Evolutionary conservation across 2,113 vertebrate species (phyloP), one percentile per base, ranked within the genome.

Genomic region (Sarotherodon lohbergeri): DNA sequence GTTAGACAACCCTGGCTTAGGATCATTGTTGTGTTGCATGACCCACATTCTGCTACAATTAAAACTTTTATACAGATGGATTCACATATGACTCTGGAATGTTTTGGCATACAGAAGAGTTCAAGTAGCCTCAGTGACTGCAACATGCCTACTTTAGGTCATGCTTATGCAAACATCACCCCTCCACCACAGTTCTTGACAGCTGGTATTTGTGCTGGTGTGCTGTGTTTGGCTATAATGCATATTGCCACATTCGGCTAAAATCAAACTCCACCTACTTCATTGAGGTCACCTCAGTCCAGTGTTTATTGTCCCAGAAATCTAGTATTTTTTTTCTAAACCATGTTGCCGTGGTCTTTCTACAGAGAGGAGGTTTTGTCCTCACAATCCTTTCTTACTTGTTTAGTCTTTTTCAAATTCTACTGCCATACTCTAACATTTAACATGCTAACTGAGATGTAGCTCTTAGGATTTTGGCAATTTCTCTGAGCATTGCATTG

Each of bases 51-150:
- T 27, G 41, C 22, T 11, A 48, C 0, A 17, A 17, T 2, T 27
- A 27, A 3, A 73, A 0, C 1, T 9, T 0, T 1, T 43, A 22
- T 24, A 46, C 22, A 73, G 22, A 2, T 46, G 68, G 13, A 43
- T 43, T 73, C 68, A 46, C 41, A 16, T 46, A 46, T 46, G 22
- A 46, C 41, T 43, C 39, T 43, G 3, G 39, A 43, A 71, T 16
- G 3, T 16, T 73, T 73, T 73, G 68, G 22, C 41, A 73, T 46
- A 46, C 3, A 27, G 68, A 27, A 17, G 13, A 46, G 41, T 46
- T 27, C 13, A 27, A 13, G 22, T 46, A 27, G 22, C 27, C 11
- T 56, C 11, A 56, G 14, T 73, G 13, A 73, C 39, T 27, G 29
- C 5, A n/a, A 43, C 39, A n/a, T 36, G 1, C 29, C 29, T 36